Base-by-base conservation (phyloP, 2,797 vertebrate genomes). In the Chelidonichthys spinosus region DNA sequence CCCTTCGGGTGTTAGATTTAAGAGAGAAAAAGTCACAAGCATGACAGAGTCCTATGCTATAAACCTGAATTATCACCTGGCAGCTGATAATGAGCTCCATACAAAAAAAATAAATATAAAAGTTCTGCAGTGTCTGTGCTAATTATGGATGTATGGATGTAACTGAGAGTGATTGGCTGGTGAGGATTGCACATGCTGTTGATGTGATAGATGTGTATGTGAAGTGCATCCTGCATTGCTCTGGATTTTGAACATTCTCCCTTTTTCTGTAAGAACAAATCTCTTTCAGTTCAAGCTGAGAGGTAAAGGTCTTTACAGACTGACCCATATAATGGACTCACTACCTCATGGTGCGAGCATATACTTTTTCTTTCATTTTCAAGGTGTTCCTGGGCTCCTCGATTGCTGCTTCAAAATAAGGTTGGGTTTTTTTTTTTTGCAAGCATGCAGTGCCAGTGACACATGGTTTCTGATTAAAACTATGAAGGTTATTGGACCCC, bases 131-230 rank as follows among this genome's bases (percentile, higher is more conserved):
- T 0, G 43, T 62, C 25, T 66, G 36, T 44, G 54, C 42, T 42
- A 40, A 50, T 32, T 63, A 5, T 36, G 44, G 61, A 47, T 47
- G 39, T 55, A 40, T 53, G 40, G 32, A 54, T 74, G 59, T 52
- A 18, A 18, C 36, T 49, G 47, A 18, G 6, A 18, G 4, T 2
- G 36, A 39, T 18, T 13, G 13, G 18, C 17, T 47, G 5, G 54
- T 72, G 74, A 77, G 79, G 73, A 79, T 36, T 77, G 54, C 52
- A 39, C 54, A 7, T 40, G 32, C 47, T 49, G 6, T 39, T 67
- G 13, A 43, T 43, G 10, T 43, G 18, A 11, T 32, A 25, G 11
- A 6, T 52, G 18, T 52, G 7, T 25, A 7, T 49, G 47, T 8
- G 25, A 25, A 25, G 25, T 18, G 4, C 7, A n/a, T 49, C 47